Evolutionary conservation across 2,888 invertebrate species (phyloP).

Genomic region (Bombylius major): DNA sequence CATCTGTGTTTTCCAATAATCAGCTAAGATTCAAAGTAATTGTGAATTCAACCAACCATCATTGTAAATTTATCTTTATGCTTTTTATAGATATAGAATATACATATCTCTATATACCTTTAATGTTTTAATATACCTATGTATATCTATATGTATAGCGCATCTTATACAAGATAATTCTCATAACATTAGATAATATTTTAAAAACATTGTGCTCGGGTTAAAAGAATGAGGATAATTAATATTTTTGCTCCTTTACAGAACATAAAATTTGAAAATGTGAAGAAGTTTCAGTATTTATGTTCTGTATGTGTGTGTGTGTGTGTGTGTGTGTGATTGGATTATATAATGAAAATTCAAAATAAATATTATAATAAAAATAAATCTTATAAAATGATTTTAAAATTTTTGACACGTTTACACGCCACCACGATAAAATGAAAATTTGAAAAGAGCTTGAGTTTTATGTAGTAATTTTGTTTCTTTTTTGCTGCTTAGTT

Average conservation of each 20-base stretch:
- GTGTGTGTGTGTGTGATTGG: not conserved
- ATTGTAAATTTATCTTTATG: not conserved
- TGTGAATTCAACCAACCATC: not conserved
- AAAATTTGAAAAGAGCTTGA: no score
- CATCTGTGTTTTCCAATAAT: slow-evolving; percentile 13
- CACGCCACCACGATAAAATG: no score
- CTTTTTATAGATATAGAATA: no score
- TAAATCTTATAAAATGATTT: not conserved
- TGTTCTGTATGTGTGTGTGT: not conserved
- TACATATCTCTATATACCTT: no score
- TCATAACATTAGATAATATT: not conserved
- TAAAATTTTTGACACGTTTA: not conserved
- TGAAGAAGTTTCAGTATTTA: not conserved
- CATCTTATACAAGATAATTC: no score
- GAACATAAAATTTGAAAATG: not conserved
- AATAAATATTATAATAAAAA: no score
- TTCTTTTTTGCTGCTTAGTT: no score
- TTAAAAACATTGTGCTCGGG: not conserved
- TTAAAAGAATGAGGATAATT: not conserved
- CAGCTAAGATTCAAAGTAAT: slow-evolving; percentile 5
- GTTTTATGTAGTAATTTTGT: no score
- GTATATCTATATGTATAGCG: no score
- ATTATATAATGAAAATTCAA: no score
- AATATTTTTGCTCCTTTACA: not conserved
- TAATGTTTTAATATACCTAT: no score